A percentile compares a stretch with the other conserved stretches of the same genome.
Conservation (phyloP, 2,113 vertebrate species). For the Laticauda colubrina region DNA sequence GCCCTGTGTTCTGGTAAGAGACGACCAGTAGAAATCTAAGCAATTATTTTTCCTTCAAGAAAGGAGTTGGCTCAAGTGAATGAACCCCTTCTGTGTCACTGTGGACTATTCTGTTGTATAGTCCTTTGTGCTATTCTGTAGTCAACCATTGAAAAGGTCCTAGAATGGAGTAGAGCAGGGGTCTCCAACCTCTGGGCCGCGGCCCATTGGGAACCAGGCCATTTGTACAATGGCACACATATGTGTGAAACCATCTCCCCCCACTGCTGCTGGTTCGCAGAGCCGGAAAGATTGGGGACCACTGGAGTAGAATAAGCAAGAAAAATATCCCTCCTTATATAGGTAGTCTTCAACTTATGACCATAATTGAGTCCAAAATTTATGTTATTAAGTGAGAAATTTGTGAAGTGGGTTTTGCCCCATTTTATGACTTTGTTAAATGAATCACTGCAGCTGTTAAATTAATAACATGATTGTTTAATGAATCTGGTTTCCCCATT, state of each 20-base stretch:
- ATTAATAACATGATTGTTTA: no score
- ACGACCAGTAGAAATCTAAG: background rate
- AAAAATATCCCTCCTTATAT: background rate
- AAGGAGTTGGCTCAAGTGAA: background rate
- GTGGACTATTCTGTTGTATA: background rate
- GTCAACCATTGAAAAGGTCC: background rate
- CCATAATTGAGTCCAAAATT: no score
- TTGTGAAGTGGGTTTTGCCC: no score
- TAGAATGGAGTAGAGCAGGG: background rate
- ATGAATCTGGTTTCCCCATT: no score
- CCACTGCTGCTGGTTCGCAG: background rate
- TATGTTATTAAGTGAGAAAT: no score
- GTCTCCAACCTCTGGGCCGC: fast-evolving
- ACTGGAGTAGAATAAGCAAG: background rate
- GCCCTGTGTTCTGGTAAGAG: constrained; percentile 92
- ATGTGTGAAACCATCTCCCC: no score
- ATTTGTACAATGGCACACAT: background rate
- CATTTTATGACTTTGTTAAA: no score
- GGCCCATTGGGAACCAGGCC: background rate
- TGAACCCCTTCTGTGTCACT: background rate
- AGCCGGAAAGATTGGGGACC: background rate
- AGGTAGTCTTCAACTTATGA: no score
- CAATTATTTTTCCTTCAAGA: background rate
- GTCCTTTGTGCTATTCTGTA: background rate
- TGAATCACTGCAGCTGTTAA: no score